phyloP scores from a whole-genome alignment of 2,113 vertebrate species.

The Rhodinocichla rosea region DNA sequence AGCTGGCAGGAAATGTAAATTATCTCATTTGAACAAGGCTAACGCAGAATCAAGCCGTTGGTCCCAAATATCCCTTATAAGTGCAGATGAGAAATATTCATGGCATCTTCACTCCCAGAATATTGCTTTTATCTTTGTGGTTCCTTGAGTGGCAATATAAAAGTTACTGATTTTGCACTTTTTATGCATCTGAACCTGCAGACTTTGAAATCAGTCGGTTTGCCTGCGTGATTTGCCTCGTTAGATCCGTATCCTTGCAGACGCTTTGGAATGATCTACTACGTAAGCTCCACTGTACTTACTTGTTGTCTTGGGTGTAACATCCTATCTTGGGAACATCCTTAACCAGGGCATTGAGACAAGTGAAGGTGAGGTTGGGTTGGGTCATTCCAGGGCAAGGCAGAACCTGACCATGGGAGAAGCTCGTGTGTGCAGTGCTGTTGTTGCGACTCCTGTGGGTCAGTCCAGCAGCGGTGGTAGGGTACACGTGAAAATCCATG shows the following conservation, averaged over 20 bases:
- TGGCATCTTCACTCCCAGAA: conserved; percentile 41
- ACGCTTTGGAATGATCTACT: neutral
- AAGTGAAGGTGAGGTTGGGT: neutral
- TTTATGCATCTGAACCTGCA: conserved; percentile 51
- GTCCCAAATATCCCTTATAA: conserved; percentile 57
- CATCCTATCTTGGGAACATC: neutral
- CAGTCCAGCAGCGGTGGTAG: accelerated
- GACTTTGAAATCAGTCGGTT: conserved; percentile 48
- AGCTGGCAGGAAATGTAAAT: conserved; percentile 4
- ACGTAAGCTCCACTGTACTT: neutral
- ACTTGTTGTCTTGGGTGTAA: neutral
- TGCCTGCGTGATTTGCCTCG: conserved; percentile 32
- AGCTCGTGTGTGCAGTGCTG: neutral
- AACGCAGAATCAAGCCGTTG: conserved; percentile 15
- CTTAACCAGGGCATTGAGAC: neutral
- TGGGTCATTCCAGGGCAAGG: neutral
- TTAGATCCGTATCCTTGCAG: neutral
- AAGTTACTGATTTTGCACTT: conserved; percentile 65
- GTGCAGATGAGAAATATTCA: conserved; percentile 66
- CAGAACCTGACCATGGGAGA: neutral
- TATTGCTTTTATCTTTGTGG: conserved; percentile 65
- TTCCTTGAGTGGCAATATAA: conserved; percentile 60
- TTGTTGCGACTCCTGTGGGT: neutral
- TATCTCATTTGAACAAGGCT: conserved; percentile 47
- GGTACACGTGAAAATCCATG: neutral